Percentiles rank a stretch among this genome's conserved stretches.
These are phyloP conservation scores for Enteromius trimaculatus DNA, from an alignment of 2,797 vertebrate species.

Conservation along the genomic window DNA sequence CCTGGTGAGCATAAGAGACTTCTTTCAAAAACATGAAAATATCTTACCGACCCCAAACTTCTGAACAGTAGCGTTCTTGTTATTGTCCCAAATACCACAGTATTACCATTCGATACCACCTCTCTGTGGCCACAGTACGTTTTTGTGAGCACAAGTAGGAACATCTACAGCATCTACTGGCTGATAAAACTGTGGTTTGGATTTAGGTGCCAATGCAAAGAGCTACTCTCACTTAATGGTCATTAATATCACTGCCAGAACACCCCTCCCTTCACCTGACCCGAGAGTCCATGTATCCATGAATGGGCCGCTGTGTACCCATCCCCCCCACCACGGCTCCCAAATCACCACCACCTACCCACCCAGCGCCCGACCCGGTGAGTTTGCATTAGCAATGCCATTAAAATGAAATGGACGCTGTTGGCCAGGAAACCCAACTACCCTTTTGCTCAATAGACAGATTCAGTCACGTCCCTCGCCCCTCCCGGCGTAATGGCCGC, in stretches of 20 bases:
- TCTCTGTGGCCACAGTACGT: not conserved
- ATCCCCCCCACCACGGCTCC: constrained; percentile 21
- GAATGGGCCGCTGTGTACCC: constrained; percentile 73
- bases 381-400: constrained; percentile 79
- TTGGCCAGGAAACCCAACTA: constrained; percentile 74
- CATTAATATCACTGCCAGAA: constrained; percentile 59
- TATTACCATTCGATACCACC: not conserved
- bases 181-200: constrained; percentile 59
- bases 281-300: constrained; percentile 65
- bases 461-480: constrained; percentile 51
- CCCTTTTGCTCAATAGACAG: constrained; percentile 63
- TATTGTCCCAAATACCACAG: not conserved
- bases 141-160: constrained; percentile 7
- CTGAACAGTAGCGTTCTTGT: not conserved
- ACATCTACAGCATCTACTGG: constrained; percentile 40
- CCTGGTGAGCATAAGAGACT: not conserved
- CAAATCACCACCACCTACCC: constrained; percentile 46
- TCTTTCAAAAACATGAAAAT: not conserved
- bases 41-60: not conserved
- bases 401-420: constrained; percentile 79
- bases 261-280: constrained; percentile 57
- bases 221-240: constrained; percentile 56
- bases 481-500: constrained; percentile 53
- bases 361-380: constrained; percentile 59
- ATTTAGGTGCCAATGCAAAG: constrained; percentile 48